These are phyloP conservation scores for Amphimedon queenslandica DNA, from an alignment of 37 sponge, comb jelly and placozoan genomes.

Conservation along the genomic window DNA sequence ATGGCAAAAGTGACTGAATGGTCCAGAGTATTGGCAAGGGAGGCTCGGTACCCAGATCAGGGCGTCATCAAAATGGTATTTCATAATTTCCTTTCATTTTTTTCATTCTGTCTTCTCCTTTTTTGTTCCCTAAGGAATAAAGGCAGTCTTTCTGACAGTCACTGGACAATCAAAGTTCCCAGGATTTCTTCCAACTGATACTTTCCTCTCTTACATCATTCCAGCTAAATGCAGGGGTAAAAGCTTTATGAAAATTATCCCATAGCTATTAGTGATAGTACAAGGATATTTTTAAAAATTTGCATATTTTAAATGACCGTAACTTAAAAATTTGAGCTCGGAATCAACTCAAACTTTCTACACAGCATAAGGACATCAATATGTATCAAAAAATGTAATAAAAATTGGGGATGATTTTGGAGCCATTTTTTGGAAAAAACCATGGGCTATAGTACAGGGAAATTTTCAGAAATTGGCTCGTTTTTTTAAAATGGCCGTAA, in stretches of 20 bases:
- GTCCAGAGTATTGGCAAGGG: constrained; percentile 18
- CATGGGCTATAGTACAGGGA: no score
- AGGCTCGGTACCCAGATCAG: constrained; percentile 3
- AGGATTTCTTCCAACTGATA: not conserved
- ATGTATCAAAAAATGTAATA: no score
- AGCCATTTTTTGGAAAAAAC: no score
- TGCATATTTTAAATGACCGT: no score
- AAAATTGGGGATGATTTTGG: no score
- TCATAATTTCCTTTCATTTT: not conserved
- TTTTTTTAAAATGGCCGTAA: no score
- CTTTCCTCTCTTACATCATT: not conserved
- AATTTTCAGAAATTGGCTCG: no score
- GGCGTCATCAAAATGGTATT: constrained; percentile 12
- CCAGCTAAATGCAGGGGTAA: not conserved
- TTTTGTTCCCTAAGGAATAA: constrained; percentile 4
- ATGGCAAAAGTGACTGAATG: constrained; percentile 21
- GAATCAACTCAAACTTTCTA: no score
- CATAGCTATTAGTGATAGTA: no score
- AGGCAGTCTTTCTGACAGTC: constrained; percentile 61
- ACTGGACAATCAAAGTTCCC: constrained; percentile 43
- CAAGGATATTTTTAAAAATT: no score
- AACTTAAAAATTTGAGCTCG: no score
- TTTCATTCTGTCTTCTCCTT: not conserved
- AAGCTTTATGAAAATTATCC: not conserved
- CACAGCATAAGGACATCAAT: no score